phyloP scores from a whole-genome alignment of 1,140 invertebrate genomes.

The Drosophila asahinai region DNA sequence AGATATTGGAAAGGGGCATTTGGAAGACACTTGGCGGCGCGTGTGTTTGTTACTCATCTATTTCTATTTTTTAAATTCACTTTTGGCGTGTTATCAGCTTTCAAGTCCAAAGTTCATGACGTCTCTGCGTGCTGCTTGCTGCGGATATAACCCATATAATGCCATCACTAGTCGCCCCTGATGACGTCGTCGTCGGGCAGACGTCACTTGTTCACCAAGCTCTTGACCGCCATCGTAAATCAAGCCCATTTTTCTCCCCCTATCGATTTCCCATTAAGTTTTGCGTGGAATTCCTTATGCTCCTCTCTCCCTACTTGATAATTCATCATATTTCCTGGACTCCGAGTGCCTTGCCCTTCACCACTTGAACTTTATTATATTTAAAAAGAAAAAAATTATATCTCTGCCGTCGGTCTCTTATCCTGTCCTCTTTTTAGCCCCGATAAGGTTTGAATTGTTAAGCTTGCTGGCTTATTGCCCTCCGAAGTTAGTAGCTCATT shows the following conservation, averaged over 20 bases:
- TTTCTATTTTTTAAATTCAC: conserved; percentile 16
- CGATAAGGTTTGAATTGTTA: conserved; percentile 18
- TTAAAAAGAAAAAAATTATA: conserved; percentile 10
- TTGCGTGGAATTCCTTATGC: conserved; percentile 69
- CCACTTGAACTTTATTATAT: conserved; percentile 22
- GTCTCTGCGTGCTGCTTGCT: conserved; percentile 10
- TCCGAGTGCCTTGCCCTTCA: neutral
- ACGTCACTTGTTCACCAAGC: conserved; percentile 9
- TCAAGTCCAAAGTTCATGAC: conserved; percentile 42
- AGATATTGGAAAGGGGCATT: conserved; percentile 13
- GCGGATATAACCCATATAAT: conserved; percentile 15
- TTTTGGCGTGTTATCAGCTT: conserved; percentile 47
- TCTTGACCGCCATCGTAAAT: conserved; percentile 35
- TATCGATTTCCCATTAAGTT: conserved; percentile 79
- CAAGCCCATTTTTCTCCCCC: conserved; percentile 34
- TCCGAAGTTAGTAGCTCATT: conserved; percentile 23
- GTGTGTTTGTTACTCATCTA: conserved; percentile 12
- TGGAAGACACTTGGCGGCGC: conserved; percentile 32
- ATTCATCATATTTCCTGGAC: conserved; percentile 35
- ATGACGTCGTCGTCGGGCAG: conserved; percentile 24
- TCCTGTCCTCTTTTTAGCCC: neutral
- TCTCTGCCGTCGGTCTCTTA: neutral
- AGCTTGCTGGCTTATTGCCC: neutral
- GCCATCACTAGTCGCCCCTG: conserved; percentile 19
- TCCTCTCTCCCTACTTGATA: conserved; percentile 19